Percentiles rank a stretch among this genome's conserved stretches.
These are phyloP conservation scores for Aleiodes leptofemur DNA, from an alignment of 2,888 invertebrate species.

Conservation along the genomic window DNA sequence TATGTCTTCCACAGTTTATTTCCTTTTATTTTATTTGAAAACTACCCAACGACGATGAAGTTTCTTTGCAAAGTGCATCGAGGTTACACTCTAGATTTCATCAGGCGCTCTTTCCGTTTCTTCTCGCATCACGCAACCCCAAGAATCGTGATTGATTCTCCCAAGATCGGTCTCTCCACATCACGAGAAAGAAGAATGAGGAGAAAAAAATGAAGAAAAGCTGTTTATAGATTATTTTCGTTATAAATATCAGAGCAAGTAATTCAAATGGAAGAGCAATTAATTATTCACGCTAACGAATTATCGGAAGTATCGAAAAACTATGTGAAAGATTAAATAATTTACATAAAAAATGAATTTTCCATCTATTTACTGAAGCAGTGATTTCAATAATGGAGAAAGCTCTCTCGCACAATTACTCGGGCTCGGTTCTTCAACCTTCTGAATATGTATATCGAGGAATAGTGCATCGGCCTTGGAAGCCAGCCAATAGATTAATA, in stretches of 20 bases:
- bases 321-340: too few species aligned
- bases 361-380: background rate
- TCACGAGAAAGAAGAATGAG: slow-evolving; percentile 6
- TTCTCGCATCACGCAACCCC: slow-evolving; percentile 30
- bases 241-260: too few species aligned
- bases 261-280: too few species aligned
- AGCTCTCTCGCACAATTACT: slow-evolving; percentile 63
- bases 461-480: slow-evolving; percentile 72
- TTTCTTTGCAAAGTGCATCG: slow-evolving; percentile 50
- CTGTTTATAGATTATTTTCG: background rate
- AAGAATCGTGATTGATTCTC: slow-evolving; percentile 29
- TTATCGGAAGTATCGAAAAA: too few species aligned
- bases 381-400: slow-evolving; percentile 50
- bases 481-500: slow-evolving; percentile 73
- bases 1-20: background rate
- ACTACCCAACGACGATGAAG: background rate
- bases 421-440: slow-evolving; percentile 53
- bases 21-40: background rate
- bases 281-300: too few species aligned
- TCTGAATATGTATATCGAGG: slow-evolving; percentile 66
- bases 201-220: background rate
- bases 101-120: slow-evolving; percentile 14
- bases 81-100: slow-evolving; percentile 57
- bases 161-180: slow-evolving; percentile 4
- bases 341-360: slow-evolving; percentile 1